Evolutionary conservation across 2,113 vertebrate species (phyloP), one percentile per base, ranked within the genome.

Genomic region (Leuciscus idus): DNA sequence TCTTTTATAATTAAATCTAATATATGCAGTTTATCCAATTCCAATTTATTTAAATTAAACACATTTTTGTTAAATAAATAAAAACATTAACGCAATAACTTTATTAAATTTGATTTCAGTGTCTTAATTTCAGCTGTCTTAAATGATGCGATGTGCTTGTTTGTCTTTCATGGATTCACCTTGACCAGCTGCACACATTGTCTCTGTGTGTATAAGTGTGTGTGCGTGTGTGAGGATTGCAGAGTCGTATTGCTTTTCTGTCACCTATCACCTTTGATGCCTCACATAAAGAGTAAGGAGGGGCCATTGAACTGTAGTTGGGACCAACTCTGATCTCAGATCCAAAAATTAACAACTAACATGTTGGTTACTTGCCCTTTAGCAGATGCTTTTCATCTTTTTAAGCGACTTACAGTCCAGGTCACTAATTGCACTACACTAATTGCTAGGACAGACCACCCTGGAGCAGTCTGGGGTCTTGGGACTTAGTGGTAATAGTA

Each of bases 181-280:
- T 77, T 77, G 46, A 9, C 48, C 43, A 55, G 48, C 74, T 77
- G 74, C 26, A 77, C 12, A 9, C 55, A 23, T 23, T 77, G 7
- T 30, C 6, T 30, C 26, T 28, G 11, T n/a, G 12, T 48, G 36
- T 75, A 43, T 8, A 43, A 43, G 43, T 43, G 43, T 26, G 11
- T 48, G 36, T 52, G 70, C 6, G 10, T 48, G 36, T n/a, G 39
- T 26, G 28, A 7, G 33, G 13, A 61, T 21, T 36, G 23, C 33
- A 66, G 26, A 26, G 79, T 66, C 61, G 26, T 66, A 68, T 81
- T 68, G 61, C 43, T 66, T 66, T 50, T 66, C 61, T 81, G 80
- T 81, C 59, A 66, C 80, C 9, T 30, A 12, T 81, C 61, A 81
- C 80, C 80, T 21, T 81, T 66, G 61, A 81, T 66, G 66, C 66